These are phyloP conservation scores for Apodemia zela DNA, from an alignment of 2,888 invertebrate species.

Conservation along the genomic window DNA sequence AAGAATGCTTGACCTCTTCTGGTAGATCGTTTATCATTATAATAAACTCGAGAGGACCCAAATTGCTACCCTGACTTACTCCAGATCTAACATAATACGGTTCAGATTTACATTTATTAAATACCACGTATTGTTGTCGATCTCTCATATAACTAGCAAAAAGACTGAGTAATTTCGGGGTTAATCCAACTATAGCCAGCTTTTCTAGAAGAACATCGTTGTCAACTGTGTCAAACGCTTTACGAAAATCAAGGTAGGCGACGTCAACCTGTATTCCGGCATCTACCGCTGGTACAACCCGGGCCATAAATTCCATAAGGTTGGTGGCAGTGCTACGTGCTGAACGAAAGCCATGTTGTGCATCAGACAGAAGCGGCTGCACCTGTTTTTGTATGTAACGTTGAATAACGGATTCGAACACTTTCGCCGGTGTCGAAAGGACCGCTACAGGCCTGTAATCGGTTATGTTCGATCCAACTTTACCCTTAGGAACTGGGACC, in stretches of 20 bases:
- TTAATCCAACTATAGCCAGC: conserved; percentile 4
- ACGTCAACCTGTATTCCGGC: conserved; percentile 18
- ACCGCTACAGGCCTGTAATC: background rate
- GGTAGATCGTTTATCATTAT: no score
- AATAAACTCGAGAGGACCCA: no score
- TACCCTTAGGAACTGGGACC: background rate
- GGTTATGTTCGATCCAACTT: background rate
- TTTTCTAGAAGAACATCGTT: conserved; percentile 22
- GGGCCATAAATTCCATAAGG: background rate
- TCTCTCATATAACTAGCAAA: no score
- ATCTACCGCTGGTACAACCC: conserved; percentile 1
- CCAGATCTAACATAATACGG: no score
- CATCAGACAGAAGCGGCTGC: background rate
- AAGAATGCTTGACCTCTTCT: no score
- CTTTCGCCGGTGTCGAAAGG: background rate
- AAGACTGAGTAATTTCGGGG: no score
- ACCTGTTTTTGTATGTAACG: background rate
- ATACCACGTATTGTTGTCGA: no score
- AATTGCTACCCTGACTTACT: no score
- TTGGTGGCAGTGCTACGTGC: background rate
- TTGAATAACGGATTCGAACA: background rate
- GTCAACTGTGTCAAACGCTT: conserved; percentile 25
- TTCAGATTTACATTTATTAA: no score
- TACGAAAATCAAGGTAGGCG: conserved; percentile 24
- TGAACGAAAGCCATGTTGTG: background rate